phyloP scores from a whole-genome alignment of 1,140 invertebrate genomes.

The Cephus cinctus region DNA sequence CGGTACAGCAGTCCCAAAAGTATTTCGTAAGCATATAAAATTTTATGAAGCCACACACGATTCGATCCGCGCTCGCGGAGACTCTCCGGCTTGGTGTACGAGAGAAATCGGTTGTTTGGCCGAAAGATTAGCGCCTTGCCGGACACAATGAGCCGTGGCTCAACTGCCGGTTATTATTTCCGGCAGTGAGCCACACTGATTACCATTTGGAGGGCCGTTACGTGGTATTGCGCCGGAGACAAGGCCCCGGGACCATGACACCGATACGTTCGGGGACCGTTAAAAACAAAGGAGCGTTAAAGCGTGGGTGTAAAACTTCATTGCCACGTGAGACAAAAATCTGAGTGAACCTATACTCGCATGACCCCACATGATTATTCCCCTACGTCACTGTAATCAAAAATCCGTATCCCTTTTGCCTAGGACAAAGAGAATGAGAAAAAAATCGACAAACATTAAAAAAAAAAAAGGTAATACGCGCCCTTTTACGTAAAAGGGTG shows the following conservation, averaged over 20 bases:
- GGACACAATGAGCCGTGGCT: constrained; percentile 13
- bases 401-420: too few relatives aligned
- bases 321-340: too few relatives aligned
- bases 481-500: too few relatives aligned
- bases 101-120: constrained; percentile 15
- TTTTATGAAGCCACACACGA: neutral
- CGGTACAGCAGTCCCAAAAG: neutral
- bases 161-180: constrained; percentile 28
- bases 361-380: too few relatives aligned
- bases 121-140: constrained; percentile 20
- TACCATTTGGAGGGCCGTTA: constrained; percentile 17
- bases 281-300: too few relatives aligned
- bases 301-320: too few relatives aligned
- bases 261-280: constrained; percentile 24
- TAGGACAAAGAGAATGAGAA: too few relatives aligned
- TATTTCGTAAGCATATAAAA: neutral
- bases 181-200: too few relatives aligned
- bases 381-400: too few relatives aligned
- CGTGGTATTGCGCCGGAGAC: constrained; percentile 20
- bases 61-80: neutral
- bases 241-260: constrained; percentile 20
- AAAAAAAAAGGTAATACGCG: neutral
- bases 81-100: neutral
- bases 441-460: neutral
- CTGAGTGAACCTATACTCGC: too few relatives aligned